Evolutionary conservation across 2,797 vertebrate genomes (phyloP), one percentile per base, ranked within the genome.

Genomic region (Phoeniculus purpureus): DNA sequence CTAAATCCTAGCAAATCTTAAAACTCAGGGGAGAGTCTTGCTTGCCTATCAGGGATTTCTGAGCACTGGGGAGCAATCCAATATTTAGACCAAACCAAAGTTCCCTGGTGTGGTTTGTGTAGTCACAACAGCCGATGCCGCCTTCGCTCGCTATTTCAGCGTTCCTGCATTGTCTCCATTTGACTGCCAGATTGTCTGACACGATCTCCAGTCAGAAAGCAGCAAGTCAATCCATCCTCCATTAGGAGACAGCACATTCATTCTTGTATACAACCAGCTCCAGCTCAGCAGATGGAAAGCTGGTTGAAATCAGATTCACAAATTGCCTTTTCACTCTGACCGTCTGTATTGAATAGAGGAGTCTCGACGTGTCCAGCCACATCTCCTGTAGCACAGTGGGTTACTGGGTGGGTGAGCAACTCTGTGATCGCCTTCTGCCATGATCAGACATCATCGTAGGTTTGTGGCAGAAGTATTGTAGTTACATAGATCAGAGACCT

Each of bases 401-500:
- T 61, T 81, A 12, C 81, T 83, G 87, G 78, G 61, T 17, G 7
- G 75, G 58, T 31, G 5, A 27, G 80, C 43, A 51, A 15, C 11
- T 52, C 21, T 78, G 65, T 50, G 25, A 80, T 47, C 80, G 15
- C 67, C 34, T 81, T 94, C 85, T 89, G 82, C 5, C 6, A 34
- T 54, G 59, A 72, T 94, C 90, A 92, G 73, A 66, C 34, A 22
- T 37, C 3, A 0, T 75, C 66, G 23, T 0, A 52, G 82, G n/a
- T 65, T 78, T 81, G 90, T 80, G 74, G 61, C 58, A 67, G 29
- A 86, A 66, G 71, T 26, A 15, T 71, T 89, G 83, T 23, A 84
- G 70, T 89, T 77, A 78, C 85, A 64, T 5, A 82, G 52, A 93
- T 84, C 64, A 85, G 84, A 89, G 71, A 17, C 15, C 43, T 81